Percentiles rank a stretch among this genome's conserved stretches.
phyloP scores from a whole-genome alignment of 1,140 invertebrate species.

The Drosophila takahashii region DNA sequence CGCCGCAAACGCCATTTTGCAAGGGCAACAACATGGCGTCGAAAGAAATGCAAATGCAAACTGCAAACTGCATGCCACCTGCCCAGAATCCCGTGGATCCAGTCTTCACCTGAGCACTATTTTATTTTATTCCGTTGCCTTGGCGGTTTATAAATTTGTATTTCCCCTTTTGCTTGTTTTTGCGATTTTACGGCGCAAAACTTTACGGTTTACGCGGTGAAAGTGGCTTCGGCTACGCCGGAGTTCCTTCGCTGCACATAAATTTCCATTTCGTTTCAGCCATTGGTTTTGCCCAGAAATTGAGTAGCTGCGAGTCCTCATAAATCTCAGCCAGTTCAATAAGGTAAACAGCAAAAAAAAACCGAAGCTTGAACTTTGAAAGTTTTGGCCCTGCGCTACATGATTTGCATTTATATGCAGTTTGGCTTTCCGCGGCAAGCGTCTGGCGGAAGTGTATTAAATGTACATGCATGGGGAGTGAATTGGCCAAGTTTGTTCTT shows the following conservation, averaged over 20 bases:
- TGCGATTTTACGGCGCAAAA: conserved; percentile 65
- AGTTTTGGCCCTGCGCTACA: conserved; percentile 13
- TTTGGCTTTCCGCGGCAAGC: conserved; percentile 23
- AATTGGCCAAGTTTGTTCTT: neutral
- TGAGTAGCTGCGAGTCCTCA: conserved; percentile 70
- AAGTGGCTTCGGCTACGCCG: conserved; percentile 58
- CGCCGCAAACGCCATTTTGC: conserved; percentile 79
- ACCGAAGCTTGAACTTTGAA: conserved; percentile 58
- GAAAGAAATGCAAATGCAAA: conserved; percentile 68
- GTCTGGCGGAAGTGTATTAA: conserved; percentile 67
- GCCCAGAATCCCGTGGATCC: conserved; percentile 44
- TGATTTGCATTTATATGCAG: conserved; percentile 68
- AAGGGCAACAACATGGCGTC: conserved; percentile 69
- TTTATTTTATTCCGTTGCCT: conserved; percentile 73
- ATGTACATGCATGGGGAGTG: conserved; percentile 18
- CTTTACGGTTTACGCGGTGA: conserved; percentile 74
- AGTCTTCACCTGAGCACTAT: conserved; percentile 38
- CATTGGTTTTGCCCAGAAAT: conserved; percentile 76
- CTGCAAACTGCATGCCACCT: conserved; percentile 53
- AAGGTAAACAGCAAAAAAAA: conserved; percentile 69
- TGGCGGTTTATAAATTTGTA: conserved; percentile 76
- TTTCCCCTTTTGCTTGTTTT: conserved; percentile 56
- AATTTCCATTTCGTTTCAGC: conserved; percentile 80
- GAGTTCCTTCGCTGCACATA: conserved; percentile 58
- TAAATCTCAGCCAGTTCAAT: conserved; percentile 78